Percentiles rank a stretch among this genome's conserved stretches.
Conservation (phyloP, 1,140 invertebrate species). For the Trachymyrmex cornetzi region DNA sequence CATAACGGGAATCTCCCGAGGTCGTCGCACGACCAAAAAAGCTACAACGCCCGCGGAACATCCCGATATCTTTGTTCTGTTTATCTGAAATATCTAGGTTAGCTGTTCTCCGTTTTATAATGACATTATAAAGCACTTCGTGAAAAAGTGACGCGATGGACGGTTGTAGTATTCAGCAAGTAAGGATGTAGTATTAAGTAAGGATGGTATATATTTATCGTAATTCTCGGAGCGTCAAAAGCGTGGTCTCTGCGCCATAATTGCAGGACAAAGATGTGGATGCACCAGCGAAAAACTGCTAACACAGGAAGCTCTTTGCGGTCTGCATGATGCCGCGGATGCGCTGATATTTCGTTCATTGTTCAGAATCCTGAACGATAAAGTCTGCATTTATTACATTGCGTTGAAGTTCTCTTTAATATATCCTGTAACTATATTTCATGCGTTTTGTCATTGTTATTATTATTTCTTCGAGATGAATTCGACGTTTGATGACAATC, state of each 20-base stretch:
- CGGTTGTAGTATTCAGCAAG: too few relatives aligned
- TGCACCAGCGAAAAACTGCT: not conserved
- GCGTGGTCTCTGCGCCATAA: not conserved
- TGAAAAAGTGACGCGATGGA: not conserved
- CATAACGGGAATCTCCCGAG: slow-evolving; percentile 45
- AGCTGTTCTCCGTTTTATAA: not conserved
- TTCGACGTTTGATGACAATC: not conserved
- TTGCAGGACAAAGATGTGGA: slow-evolving; percentile 17
- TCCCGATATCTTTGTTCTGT: not conserved
- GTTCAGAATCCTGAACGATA: not conserved
- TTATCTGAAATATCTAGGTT: not conserved
- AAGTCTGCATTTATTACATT: not conserved
- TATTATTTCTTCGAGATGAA: not conserved
- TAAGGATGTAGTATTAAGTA: too few relatives aligned
- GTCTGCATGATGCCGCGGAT: not conserved
- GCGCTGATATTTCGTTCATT: slow-evolving; percentile 21
- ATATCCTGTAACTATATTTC: not conserved
- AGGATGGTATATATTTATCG: not conserved
- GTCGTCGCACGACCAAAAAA: slow-evolving; percentile 37
- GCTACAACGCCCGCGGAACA: not conserved
- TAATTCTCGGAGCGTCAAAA: not conserved
- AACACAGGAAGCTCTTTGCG: slow-evolving; percentile 27
- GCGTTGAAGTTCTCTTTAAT: not conserved
- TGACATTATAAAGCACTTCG: not conserved
- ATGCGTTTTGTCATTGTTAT: not conserved